Base-by-base conservation (phyloP, 2,888 invertebrate genomes). In the Brachypalpus laphriformis region DNA sequence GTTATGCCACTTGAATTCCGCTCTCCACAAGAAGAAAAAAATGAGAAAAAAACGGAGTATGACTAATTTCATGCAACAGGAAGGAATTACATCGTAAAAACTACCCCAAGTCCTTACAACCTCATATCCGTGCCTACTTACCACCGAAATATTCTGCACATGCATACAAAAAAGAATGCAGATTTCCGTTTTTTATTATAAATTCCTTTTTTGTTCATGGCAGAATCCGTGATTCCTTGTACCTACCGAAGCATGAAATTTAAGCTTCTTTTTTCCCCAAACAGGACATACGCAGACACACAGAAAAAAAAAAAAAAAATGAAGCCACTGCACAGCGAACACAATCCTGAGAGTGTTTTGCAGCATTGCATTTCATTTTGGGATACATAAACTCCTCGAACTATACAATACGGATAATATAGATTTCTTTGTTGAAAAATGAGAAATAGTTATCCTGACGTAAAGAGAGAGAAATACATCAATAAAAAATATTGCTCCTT, bases 31-130 rank as follows among this genome's bases (percentile, higher is more conserved):
- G 6, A 8, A 65, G 49, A 42, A 51, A 61, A 51, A n/a, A n/a
- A n/a, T n/a, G 51, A 20, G 14, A 63, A 20, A 70, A 2, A 18
- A 7, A 71, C 42, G 54, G 34, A 66, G 72, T 4, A 74, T 57
- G 83, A 83, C 83, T 83, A 83, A 83, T 83, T 83, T 83, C 74
- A 83, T 83, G 83, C 83, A 83, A 83, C 83, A 83, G 83, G 83
- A 78, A 83, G 78, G 74, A 70, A 65, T 74, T 76, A 82, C 76
- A 71, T 82, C 57, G 71, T 49, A 49, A 59, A 56, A 59, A 68
- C 57, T 37, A 56, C 47, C 68, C 70, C 25, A 18, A 16, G 8
- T 56, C 61, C 68, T 70, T 68, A 47, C 65, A 68, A 61, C 31
- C 56, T 40, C 61, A 49, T 54, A 49, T 72, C 51, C 59, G 28